Base-by-base conservation (phyloP, 2,888 invertebrate species). In the Geotrupes spiniger region DNA sequence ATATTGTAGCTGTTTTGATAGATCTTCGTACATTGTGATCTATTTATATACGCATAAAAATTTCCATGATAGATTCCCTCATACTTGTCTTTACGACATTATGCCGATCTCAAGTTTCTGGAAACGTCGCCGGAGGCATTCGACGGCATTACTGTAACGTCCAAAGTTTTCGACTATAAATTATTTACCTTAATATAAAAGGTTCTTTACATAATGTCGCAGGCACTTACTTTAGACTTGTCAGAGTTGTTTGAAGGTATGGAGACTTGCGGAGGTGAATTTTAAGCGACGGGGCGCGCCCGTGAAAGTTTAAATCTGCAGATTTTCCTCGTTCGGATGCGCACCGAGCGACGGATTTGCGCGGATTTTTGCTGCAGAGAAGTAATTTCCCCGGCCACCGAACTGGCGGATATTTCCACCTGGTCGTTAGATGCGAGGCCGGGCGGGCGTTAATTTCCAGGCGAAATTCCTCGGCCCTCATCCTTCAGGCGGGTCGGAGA, bases 371-470 rank as follows among this genome's bases (percentile, higher is more conserved):
- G 14, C 27, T 26, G 25, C 25, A 26, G 11, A 25, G 26, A 26
- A 25, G 25, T 12, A n/a, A 21, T 21, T 21, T 21, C 21, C 6
- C 21, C 21, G 6, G 6, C 6, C 21, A 21, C 21, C 4, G 6
- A 21, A 21, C 3, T 4, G 21, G 21, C 3, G 6, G 21, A 29
- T 53, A 36, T 46, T 50, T 48, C 38, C 53, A 54, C 53, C 54
- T 55, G 43, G 21, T 6, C 49, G 46, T 56, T 54, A 59, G 57
- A 56, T 58, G 55, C 57, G 56, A 57, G 53, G 53, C 52, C 54
- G 42, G 46, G 48, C 46, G 52, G 40, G 52, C 60, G 60, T 60
- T 62, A 62, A 62, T 62, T 62, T 58, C 53, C 49, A 53, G 49
- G 51, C 51, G 54, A 58, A 53, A 56, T 58, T 60, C 57, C 58